Evolutionary conservation across 2,113 vertebrate species (phyloP).

Genomic region (Psammodynastes pulverulentus): DNA sequence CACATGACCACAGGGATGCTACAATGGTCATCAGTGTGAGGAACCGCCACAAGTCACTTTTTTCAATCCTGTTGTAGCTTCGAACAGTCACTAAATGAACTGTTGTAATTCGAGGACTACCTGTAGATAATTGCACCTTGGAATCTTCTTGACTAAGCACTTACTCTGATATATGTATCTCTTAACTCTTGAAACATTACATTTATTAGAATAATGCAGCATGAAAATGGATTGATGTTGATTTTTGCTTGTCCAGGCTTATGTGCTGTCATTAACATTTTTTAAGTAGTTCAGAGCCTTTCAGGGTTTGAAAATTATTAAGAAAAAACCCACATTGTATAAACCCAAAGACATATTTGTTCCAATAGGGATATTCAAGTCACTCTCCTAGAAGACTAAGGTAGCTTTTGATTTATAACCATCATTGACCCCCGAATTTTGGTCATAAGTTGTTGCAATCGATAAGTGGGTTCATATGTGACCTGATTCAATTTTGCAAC

Average conservation of each 20-base stretch:
- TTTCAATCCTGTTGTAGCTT: no score
- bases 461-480: neutral
- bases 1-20: no score
- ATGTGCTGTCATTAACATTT: neutral
- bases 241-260: neutral
- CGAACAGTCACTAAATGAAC: no score
- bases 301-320: neutral
- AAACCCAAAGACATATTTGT: neutral
- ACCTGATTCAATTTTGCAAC: neutral
- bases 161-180: neutral
- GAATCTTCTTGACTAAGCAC: neutral
- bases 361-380: neutral
- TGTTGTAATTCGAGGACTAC: no score
- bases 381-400: neutral
- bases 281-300: neutral
- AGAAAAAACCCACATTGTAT: neutral
- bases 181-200: neutral
- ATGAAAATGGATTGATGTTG: neutral
- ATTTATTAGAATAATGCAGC: neutral
- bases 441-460: neutral
- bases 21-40: no score
- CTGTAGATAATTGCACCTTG: neutral
- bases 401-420: neutral
- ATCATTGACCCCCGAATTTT: neutral
- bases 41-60: no score